These are phyloP conservation scores for Dermolepida albohirtum DNA, from an alignment of 2,888 invertebrate genomes.

Conservation along the genomic window DNA sequence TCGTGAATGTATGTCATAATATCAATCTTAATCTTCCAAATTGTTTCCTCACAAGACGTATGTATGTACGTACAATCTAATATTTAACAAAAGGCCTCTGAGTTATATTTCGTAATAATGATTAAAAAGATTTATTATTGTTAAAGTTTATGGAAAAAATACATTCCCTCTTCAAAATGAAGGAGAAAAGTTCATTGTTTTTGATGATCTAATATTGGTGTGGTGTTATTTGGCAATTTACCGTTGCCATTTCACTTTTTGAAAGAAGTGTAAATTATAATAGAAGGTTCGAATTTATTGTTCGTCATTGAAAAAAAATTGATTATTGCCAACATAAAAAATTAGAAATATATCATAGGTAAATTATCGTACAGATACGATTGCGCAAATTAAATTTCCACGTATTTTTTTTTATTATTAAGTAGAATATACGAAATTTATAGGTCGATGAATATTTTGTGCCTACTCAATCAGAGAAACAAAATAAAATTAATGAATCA, in stretches of 20 bases:
- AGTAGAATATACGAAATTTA: no score
- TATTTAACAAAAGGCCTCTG: slow-evolving; percentile 10
- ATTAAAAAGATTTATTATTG: slow-evolving; percentile 21
- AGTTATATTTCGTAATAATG: slow-evolving; percentile 14
- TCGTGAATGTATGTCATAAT: slow-evolving; percentile 32
- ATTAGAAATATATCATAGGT: neutral
- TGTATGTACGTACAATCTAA: slow-evolving; percentile 12
- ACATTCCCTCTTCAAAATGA: slow-evolving; percentile 13
- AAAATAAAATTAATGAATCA: no score
- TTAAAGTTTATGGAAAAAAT: slow-evolving; percentile 9
- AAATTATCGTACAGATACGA: no score
- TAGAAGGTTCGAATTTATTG: slow-evolving; percentile 1
- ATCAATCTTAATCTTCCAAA: slow-evolving; percentile 38
- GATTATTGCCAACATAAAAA: neutral
- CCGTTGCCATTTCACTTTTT: neutral
- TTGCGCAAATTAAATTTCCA: neutral
- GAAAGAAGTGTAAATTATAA: slow-evolving; percentile 2
- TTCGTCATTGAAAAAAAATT: slow-evolving; percentile 8
- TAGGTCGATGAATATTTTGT: no score
- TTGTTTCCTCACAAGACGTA: slow-evolving; percentile 30
- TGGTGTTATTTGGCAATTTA: slow-evolving; percentile 6
- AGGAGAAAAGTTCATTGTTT: slow-evolving; percentile 12
- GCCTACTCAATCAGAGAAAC: no score
- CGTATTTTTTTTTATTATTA: no score
- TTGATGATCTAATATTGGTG: neutral